Evolutionary conservation across 2,797 vertebrate species (phyloP).

Genomic region (Halcyon smyrnensis): DNA sequence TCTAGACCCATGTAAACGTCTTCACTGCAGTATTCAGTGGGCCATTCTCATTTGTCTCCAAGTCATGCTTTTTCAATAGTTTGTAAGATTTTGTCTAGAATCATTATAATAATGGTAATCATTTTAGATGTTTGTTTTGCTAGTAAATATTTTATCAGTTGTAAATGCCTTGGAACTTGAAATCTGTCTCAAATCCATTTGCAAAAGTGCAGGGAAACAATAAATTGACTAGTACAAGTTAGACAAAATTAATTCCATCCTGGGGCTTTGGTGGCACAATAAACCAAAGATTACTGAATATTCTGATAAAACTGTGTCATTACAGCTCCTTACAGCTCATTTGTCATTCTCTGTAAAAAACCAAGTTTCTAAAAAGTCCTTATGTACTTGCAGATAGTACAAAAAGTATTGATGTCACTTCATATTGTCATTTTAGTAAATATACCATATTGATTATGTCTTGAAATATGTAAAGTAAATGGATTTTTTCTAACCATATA

Average conservation of each 20-base stretch:
- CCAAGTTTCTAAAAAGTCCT: conserved; percentile 52
- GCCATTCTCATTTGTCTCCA: background rate
- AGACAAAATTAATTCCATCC: conserved; percentile 68
- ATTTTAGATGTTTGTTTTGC: background rate
- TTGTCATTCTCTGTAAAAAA: conserved; percentile 60
- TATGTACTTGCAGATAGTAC: conserved; percentile 32
- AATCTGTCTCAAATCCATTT: conserved; percentile 51
- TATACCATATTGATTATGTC: conserved; percentile 15
- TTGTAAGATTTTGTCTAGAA: background rate
- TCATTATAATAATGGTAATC: background rate
- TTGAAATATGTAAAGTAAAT: conserved; percentile 55
- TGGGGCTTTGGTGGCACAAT: conserved; percentile 33
- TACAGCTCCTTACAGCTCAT: conserved; percentile 38
- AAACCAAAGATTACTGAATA: conserved; percentile 26
- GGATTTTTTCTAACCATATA: conserved; percentile 20
- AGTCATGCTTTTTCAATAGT: background rate
- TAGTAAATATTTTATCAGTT: conserved; percentile 49
- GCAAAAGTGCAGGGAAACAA: conserved; percentile 22
- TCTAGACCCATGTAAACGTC: background rate
- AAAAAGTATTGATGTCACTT: conserved; percentile 30
- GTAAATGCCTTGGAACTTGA: conserved; percentile 60
- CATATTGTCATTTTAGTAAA: background rate
- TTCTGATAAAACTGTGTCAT: conserved; percentile 52
- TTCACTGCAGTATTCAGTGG: background rate
- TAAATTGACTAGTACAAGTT: conserved; percentile 39